Evolutionary conservation across 2,113 vertebrate species (phyloP).

Genomic region (Drymodes brunneopygia): DNA sequence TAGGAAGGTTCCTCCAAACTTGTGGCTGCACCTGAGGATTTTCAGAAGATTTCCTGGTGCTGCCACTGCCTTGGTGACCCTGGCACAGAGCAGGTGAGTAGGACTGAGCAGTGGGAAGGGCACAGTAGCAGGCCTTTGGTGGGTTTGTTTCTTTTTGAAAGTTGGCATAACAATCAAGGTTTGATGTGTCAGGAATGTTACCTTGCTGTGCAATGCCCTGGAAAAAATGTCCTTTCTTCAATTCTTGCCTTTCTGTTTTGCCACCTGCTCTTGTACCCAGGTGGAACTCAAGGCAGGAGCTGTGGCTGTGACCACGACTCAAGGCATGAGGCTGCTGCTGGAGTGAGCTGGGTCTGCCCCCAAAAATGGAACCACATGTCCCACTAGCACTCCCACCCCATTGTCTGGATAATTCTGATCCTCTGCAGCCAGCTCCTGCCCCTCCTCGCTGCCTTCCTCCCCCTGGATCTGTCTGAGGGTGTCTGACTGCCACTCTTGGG

Average conservation of each 20-base stretch:
- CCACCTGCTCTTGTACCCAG: not conserved
- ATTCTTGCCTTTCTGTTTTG: not conserved
- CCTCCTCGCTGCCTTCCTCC: not conserved
- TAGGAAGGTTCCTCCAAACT: not conserved
- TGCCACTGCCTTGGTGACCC: not conserved
- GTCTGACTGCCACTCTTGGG: not conserved
- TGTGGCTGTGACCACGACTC: not conserved
- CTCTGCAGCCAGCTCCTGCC: not conserved
- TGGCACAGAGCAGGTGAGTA: not conserved
- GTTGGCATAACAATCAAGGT: not conserved
- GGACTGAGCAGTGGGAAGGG: not conserved
- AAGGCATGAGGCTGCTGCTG: rapidly evolving
- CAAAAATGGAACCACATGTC: rapidly evolving
- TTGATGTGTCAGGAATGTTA: not conserved
- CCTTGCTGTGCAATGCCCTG: not conserved
- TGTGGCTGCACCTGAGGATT: not conserved
- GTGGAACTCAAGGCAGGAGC: not conserved
- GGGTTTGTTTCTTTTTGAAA: not conserved
- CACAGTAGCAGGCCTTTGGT: rapidly evolving
- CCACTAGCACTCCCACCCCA: not conserved
- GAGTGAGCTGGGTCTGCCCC: not conserved
- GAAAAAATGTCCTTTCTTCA: not conserved
- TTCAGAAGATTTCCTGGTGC: not conserved
- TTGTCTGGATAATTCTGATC: not conserved
- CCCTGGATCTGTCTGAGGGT: not conserved